A percentile compares a stretch with the other conserved stretches of the same genome.
Evolutionary conservation across 2,113 vertebrate genomes (phyloP).

Genomic region (Parus major): DNA sequence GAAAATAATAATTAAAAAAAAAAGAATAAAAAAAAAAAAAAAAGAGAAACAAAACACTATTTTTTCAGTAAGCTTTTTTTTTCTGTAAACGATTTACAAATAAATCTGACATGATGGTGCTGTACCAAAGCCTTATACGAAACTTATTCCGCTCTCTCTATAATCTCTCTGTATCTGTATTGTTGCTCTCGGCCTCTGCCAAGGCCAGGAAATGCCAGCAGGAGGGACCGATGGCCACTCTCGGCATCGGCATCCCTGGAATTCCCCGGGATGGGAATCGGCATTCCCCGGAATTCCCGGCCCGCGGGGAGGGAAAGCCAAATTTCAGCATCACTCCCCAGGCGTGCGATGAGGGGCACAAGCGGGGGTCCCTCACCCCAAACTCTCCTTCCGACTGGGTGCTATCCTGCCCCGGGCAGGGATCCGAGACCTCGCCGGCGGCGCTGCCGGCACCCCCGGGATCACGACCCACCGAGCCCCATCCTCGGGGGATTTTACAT

Average conservation of each 20-base stretch:
- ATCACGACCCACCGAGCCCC: background rate
- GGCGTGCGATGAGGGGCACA: background rate
- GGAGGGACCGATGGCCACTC: slow-evolving; percentile 30
- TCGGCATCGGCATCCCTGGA: background rate
- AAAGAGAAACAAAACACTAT: slow-evolving; percentile 67
- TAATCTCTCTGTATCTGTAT: slow-evolving; percentile 70
- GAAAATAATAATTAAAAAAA: background rate
- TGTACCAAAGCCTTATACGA: slow-evolving; percentile 84
- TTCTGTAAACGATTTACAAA: slow-evolving; percentile 75
- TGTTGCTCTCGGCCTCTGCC: slow-evolving; percentile 60
- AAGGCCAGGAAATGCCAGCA: slow-evolving; percentile 71
- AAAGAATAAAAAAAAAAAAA: slow-evolving; percentile 20
- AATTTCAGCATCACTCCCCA: background rate
- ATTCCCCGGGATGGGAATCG: background rate
- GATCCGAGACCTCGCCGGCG: background rate
- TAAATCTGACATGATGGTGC: slow-evolving; percentile 79
- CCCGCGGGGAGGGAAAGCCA: background rate
- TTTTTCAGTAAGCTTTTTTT: slow-evolving; percentile 79
- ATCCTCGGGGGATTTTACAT: background rate
- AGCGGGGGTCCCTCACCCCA: slow-evolving; percentile 15
- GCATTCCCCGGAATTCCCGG: background rate
- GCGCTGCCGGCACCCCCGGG: background rate
- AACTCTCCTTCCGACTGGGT: slow-evolving; percentile 57
- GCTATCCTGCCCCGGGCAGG: slow-evolving; percentile 50
- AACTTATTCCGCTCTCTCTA: slow-evolving; percentile 69